Conservation (phyloP, 2,888 invertebrate species). For the Pseudanteris insignis region DNA sequence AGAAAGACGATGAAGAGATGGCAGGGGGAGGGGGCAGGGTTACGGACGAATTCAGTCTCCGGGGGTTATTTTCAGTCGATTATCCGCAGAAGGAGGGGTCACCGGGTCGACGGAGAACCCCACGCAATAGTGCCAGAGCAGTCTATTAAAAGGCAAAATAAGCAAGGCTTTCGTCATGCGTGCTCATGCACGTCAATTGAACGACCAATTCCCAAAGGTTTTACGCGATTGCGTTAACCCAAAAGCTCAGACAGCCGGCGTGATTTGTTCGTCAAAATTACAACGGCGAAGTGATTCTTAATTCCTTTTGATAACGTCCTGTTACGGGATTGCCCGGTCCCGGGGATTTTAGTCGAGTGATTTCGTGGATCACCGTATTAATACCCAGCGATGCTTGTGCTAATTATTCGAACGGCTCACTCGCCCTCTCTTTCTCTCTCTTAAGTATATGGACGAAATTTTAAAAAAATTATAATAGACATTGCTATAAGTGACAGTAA, state of each 20-base stretch:
- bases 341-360: conserved; percentile 5
- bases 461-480: too few species aligned
- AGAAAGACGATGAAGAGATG: conserved; percentile 15
- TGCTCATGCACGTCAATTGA: conserved; percentile 39
- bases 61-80: conserved; percentile 66
- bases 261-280: conserved; percentile 23
- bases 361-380: conserved; percentile 1
- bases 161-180: conserved; percentile 33
- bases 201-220: conserved; percentile 40
- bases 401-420: too few species aligned
- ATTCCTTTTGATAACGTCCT: conserved; percentile 23
- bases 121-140: conserved; percentile 25
- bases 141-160: conserved; percentile 45
- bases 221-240: conserved; percentile 36
- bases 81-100: conserved; percentile 54
- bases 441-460: too few species aligned
- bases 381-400: too few species aligned
- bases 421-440: too few species aligned
- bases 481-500: too few species aligned
- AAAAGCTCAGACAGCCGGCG: conserved; percentile 5
- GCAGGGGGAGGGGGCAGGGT: conserved; percentile 1
- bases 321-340: neutral
- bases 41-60: conserved; percentile 50
- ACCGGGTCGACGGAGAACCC: conserved; percentile 34
- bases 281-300: conserved; percentile 21